Base-by-base conservation (phyloP, 2,888 invertebrate species). In the Coremacera marginata region DNA sequence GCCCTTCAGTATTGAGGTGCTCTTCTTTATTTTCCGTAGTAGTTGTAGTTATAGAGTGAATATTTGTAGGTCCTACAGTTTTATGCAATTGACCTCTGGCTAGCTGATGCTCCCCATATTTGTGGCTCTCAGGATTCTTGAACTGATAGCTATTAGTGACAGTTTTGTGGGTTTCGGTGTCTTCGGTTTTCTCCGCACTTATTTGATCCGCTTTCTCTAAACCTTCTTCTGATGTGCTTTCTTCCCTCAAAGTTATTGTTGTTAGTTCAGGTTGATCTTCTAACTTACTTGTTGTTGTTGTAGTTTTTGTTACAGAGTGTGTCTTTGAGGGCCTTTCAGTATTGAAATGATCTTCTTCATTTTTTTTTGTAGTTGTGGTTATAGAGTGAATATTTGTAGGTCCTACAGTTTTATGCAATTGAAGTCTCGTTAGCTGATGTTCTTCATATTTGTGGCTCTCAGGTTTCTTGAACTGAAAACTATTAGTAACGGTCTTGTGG, bases 131-230 rank as follows among this genome's bases (percentile, higher is more conserved):
- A 27, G 22, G 9, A 1, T 31, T 9, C 9, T 25, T 11, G n/a
- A 51, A 70, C 11, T 55, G 75, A 1, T 79, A 52, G 5, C 77
- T 76, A 22, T 80, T 80, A 0, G 77, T 62, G 62, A 79, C 65
- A 31, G 31, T 75, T 16, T 75, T 60, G 73, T 79, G 76, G 1
- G 72, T 60, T 4, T 44, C 49, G 14, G 52, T 67, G 44, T 72
- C 22, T 14, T 44, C 67, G 49, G 25, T 22, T 19, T 0, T 19
- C 44, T 37, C 11, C 22, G 22, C 7, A 67, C 8, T 37, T 22
- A 34, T 67, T 44, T 34, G 44, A 37, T 44, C 44, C 8, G 37
- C 37, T 7, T 37, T 37, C 8, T 8, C 37, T 37, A 37, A 37
- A 8, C 7, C 37, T 8, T 37, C 37, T 37, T 37, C 7, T 37